These are phyloP conservation scores for Eutrigla gurnardus DNA, from an alignment of 2,797 vertebrate genomes.

Conservation along the genomic window DNA sequence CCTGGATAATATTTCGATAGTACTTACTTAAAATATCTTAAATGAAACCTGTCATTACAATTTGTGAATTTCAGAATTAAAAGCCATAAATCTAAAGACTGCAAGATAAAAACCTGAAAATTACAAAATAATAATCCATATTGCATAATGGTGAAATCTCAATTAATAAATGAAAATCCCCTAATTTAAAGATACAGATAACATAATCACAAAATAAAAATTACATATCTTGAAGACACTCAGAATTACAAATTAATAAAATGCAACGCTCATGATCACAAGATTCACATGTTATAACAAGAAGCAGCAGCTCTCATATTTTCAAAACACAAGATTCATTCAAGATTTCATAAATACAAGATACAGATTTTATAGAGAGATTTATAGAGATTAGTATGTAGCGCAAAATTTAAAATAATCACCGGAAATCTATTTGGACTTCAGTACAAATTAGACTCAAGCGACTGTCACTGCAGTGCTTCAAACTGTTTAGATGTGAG, in stretches of 20 bases:
- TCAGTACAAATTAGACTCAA: constrained; percentile 56
- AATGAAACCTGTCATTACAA: no score
- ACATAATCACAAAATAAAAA: background rate
- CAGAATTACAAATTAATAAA: background rate
- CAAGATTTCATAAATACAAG: background rate
- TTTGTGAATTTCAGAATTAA: background rate
- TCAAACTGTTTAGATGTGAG: constrained; percentile 15
- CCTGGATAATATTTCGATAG: no score
- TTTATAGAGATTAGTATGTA: constrained; percentile 58
- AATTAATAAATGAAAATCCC: background rate
- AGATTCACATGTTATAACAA: background rate
- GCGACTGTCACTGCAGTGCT: constrained; percentile 46
- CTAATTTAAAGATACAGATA: background rate
- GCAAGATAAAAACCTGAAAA: no score
- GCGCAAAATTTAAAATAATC: constrained; percentile 16
- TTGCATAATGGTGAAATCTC: no score
- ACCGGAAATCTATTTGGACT: constrained; percentile 41
- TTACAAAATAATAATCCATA: no score
- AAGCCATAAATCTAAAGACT: background rate
- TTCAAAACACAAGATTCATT: no score
- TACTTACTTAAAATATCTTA: no score
- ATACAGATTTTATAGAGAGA: background rate
- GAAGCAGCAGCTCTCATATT: background rate
- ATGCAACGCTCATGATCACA: background rate
- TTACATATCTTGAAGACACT: background rate